Conservation (phyloP, 2,113 vertebrate species). For the Microcebus lehilahytsara region DNA sequence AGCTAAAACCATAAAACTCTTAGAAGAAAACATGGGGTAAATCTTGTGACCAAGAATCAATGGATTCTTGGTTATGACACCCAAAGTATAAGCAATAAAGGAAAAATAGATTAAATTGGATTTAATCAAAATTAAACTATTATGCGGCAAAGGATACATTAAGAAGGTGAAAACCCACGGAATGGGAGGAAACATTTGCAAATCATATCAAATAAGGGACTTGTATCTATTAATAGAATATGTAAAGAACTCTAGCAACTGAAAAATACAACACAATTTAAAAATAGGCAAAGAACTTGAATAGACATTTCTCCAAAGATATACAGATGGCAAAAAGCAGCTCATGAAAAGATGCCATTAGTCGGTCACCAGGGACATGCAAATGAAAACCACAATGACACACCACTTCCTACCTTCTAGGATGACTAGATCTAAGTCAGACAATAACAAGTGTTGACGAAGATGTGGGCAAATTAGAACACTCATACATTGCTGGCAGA, state of each 20-base stretch:
- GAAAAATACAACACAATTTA: not conserved
- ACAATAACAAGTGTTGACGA: not conserved
- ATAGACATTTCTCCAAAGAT: not conserved
- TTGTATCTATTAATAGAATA: not conserved
- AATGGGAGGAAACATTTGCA: not conserved
- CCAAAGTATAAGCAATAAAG: not conserved
- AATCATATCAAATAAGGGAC: not conserved
- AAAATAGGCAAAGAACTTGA: not conserved
- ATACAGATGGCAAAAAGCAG: not conserved
- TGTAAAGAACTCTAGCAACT: not conserved
- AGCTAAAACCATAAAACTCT: not conserved
- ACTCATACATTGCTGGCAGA: not conserved
- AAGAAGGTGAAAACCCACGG: not conserved
- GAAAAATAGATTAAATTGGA: not conserved
- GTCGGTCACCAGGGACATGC: not conserved
- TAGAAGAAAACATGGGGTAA: not conserved
- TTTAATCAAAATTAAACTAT: not conserved
- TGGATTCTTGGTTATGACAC: not conserved
- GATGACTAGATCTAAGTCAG: not conserved
- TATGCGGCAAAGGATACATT: not conserved
- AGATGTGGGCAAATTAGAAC: not conserved
- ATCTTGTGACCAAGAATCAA: not conserved
- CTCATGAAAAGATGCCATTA: not conserved
- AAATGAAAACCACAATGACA: not conserved
- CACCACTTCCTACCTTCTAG: not conserved